Base-by-base conservation (phyloP, 2,888 invertebrate genomes). In the Chrysina gloriosa region DNA sequence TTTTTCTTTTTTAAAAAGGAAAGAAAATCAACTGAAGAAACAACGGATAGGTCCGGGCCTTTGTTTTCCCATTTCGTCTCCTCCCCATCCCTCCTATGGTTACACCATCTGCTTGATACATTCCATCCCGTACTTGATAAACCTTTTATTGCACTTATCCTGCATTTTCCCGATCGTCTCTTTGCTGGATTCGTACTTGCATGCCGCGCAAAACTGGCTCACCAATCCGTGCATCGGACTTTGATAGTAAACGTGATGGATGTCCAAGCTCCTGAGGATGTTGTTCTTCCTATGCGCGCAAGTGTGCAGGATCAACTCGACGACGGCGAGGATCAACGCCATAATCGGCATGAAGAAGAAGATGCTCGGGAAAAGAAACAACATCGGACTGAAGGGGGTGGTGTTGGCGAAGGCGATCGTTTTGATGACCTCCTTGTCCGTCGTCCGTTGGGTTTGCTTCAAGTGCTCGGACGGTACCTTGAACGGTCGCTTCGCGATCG, bases 151-250 rank as follows among this genome's bases (percentile, higher is more conserved):
- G 42, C 90, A 84, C 78, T 88, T 86, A 73, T 91, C 89, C 71
- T 91, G 89, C 73, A 92, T 83, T 73, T 88, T 88, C 0, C 87
- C 87, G 48, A 91, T 87, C 73, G 87, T 87, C 56, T 88, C 85
- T 80, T 88, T 88, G 73, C 87, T 86, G 29, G 84, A 85, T 74
- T 88, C 87, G 64, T 88, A 88, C 65, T 89, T 86, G 73, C 92
- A 92, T 21, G 86, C 82, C 2, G 88, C 89, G 79, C 92, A 92
- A 78, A 90, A 91, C 70, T 88, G 89, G 16, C 90, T 89, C 0
- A 89, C 87, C 4, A 91, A 84, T 1, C 88, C 82, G 78, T 92
- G 90, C 71, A 92, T 86, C 0, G 92, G 92, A 73, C 91, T 92
- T 47, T 88, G 88, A 75, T 89, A 92, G 74, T 89, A 90, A 34